A percentile compares a stretch with the other conserved stretches of the same genome.
phyloP scores from a whole-genome alignment of 2,113 vertebrate species.

The Epinephelus fuscoguttatus region DNA sequence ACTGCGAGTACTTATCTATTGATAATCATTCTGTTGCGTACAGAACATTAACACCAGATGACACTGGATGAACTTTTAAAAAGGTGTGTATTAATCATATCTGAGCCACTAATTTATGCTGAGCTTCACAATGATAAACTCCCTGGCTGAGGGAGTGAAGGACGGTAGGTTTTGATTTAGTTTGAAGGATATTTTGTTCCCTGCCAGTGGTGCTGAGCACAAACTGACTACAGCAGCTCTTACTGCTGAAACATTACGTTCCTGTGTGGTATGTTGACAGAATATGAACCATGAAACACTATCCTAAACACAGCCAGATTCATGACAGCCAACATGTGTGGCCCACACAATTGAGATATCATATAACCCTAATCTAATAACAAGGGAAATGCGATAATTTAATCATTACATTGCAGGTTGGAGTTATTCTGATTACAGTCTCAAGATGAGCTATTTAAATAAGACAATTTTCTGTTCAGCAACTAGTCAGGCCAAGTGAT shows the following conservation, averaged over 20 bases:
- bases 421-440: background rate
- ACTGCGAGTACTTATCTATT: background rate
- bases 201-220: conserved; percentile 14
- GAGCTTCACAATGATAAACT: conserved; percentile 33
- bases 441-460: conserved; percentile 2
- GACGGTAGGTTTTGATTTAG: conserved; percentile 36
- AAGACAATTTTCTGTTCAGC: conserved; percentile 33
- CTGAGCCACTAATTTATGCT: conserved; percentile 12
- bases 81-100: conserved; percentile 10
- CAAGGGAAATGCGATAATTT: conserved; percentile 31
- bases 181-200: conserved; percentile 44
- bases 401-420: background rate
- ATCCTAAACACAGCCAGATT: conserved; percentile 16
- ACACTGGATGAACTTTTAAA: conserved; percentile 3
- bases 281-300: conserved; percentile 38
- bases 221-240: conserved; percentile 11
- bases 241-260: conserved; percentile 15
- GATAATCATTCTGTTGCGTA: background rate
- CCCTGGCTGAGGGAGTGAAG: conserved; percentile 1
- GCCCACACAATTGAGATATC: background rate
- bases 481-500: conserved; percentile 21
- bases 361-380: conserved; percentile 16
- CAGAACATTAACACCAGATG: conserved; percentile 54
- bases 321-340: conserved; percentile 29
- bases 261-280: conserved; percentile 35